Percentiles rank a stretch among this genome's conserved stretches.
Evolutionary conservation across 2,888 invertebrate genomes (phyloP).

Genomic region (Adelphocoris suturalis): DNA sequence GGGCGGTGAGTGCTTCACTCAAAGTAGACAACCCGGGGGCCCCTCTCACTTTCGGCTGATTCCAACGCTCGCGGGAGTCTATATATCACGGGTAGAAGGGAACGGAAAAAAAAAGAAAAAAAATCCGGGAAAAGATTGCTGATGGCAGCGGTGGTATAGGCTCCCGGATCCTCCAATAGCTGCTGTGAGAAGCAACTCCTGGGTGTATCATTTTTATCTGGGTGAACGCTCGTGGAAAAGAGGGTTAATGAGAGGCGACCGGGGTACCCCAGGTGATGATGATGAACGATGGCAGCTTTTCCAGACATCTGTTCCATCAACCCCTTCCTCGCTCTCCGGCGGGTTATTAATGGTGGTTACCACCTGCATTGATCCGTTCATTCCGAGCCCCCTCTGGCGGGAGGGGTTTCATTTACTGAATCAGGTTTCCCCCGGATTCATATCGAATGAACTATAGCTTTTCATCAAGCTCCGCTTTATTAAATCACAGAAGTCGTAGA

Average conservation of each 20-base stretch:
- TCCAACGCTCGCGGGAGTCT: conserved; percentile 1
- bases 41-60: conserved; percentile 30
- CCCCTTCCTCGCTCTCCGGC: conserved; percentile 46
- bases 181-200: neutral
- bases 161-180: neutral
- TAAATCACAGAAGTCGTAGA: conserved; percentile 20
- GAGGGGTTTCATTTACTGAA: conserved; percentile 62
- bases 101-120: neutral
- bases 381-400: neutral
- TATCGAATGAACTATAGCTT: conserved; percentile 65
- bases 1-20: conserved; percentile 58
- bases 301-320: conserved; percentile 68
- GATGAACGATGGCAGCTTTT: conserved; percentile 66
- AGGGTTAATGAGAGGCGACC: conserved; percentile 70
- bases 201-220: conserved; percentile 66
- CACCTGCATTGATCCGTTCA: conserved; percentile 70
- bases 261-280: conserved; percentile 62
- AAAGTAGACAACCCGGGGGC: conserved; percentile 15
- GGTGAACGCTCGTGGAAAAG: conserved; percentile 11
- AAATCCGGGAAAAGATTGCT: neutral
- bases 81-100: conserved; percentile 32
- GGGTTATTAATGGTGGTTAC: conserved; percentile 68
- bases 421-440: conserved; percentile 51
- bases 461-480: conserved; percentile 57
- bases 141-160: neutral